A percentile compares a stretch with the other conserved stretches of the same genome.
phyloP scores from a whole-genome alignment of 2,797 vertebrate genomes.

The Passerculus sandwichensis region DNA sequence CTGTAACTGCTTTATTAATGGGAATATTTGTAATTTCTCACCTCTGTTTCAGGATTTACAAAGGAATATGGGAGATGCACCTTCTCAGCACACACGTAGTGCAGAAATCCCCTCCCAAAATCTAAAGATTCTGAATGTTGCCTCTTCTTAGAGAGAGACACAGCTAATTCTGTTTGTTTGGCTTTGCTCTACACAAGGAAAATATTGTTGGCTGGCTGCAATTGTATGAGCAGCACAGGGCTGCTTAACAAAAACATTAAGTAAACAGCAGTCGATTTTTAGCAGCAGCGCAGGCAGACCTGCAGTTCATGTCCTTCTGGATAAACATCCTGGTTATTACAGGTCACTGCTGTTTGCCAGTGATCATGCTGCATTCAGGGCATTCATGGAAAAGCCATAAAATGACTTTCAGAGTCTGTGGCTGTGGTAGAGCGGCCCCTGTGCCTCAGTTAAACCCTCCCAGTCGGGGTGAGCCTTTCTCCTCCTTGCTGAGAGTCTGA shows the following conservation, averaged over 20 bases:
- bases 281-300: not conserved
- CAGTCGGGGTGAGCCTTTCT: accelerated
- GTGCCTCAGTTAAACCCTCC: not conserved
- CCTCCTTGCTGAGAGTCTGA: not conserved
- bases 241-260: not conserved
- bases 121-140: not conserved
- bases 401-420: not conserved
- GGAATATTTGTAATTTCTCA: not conserved
- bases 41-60: not conserved
- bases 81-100: not conserved
- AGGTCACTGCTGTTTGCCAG: slow-evolving; percentile 14
- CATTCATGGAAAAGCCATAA: not conserved
- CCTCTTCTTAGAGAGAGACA: not conserved
- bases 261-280: not conserved
- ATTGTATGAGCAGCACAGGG: not conserved
- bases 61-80: not conserved
- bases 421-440: not conserved
- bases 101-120: not conserved
- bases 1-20: not conserved
- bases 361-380: not conserved
- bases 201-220: not conserved
- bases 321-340: slow-evolving; percentile 44
- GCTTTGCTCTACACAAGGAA: not conserved
- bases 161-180: not conserved
- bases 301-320: slow-evolving; percentile 31